Conservation (phyloP, 1,140 invertebrate species). For the Euborellia annulipes region DNA sequence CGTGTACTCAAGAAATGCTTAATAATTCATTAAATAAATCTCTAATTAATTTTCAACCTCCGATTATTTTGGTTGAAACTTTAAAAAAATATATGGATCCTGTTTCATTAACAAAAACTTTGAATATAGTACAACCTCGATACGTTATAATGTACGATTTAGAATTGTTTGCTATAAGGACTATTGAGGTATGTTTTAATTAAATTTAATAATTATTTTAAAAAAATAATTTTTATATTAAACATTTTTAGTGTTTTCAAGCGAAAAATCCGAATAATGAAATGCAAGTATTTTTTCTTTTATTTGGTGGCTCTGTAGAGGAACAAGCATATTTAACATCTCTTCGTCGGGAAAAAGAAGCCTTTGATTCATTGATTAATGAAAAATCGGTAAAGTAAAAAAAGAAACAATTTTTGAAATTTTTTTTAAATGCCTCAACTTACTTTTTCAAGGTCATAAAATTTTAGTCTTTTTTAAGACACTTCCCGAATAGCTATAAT, state of each 20-base stretch:
- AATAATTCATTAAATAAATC: too few species aligned
- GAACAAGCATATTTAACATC: slow-evolving; percentile 89
- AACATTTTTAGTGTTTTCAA: slow-evolving; percentile 47
- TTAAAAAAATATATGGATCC: slow-evolving; percentile 55
- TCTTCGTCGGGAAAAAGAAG: slow-evolving; percentile 78
- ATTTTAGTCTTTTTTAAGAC: too few species aligned
- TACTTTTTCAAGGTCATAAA: too few species aligned
- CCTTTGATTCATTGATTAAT: slow-evolving; percentile 82
- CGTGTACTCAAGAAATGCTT: slow-evolving; percentile 41
- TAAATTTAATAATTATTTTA: not conserved
- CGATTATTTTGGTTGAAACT: slow-evolving; percentile 55
- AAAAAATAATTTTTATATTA: not conserved
- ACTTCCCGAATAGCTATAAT: too few species aligned
- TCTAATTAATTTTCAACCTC: slow-evolving; percentile 17
- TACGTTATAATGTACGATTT: slow-evolving; percentile 85
- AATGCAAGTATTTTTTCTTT: slow-evolving; percentile 71
- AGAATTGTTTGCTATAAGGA: slow-evolving; percentile 70
- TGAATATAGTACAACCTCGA: slow-evolving; percentile 52
- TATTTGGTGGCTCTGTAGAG: slow-evolving; percentile 82
- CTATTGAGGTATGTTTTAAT: slow-evolving; percentile 54
- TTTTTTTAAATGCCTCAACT: too few species aligned
- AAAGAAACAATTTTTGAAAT: too few species aligned
- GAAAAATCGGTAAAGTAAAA: slow-evolving; percentile 63
- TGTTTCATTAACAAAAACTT: slow-evolving; percentile 44
- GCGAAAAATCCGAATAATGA: slow-evolving; percentile 36